Base-by-base conservation (phyloP, 2,888 invertebrate genomes). In the Tetheella fluctuosa region DNA sequence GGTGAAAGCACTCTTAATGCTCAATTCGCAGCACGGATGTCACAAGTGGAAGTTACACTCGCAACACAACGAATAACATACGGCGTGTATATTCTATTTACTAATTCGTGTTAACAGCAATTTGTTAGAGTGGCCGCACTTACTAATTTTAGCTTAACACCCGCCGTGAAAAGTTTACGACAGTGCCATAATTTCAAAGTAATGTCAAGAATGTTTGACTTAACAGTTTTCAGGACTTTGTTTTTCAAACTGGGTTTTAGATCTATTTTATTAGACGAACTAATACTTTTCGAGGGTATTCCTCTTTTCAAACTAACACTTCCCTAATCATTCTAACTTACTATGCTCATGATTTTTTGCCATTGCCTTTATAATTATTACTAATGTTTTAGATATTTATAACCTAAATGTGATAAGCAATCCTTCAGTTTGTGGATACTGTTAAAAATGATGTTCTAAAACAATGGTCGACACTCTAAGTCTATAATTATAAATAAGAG, bases 1-100 rank as follows among this genome's bases (percentile, higher is more conserved):
- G 92, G 92, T 93, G 91, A 92, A 92, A 84, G 92, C 89, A 91
- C 92, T 91, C 88, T 88, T 86, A 85, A 89, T 86, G 88, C 83
- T 76, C 82, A 81, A 86, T 89, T 89, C 89, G 90, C 89, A 84
- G 79, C 81, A 76, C 71, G 73, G 80, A 77, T 86, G 88, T 88
- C 86, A 82, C 88, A 77, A 77, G 74, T 76, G 75, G 76, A 77
- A 77, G 71, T 78, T 74, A 76, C 79, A 71, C 17, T 48, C n/a
- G 4, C 17, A 48, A 74, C 74, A 73, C 76, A 71, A 73, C 75
- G 72, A 74, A 79, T 79, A 84, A 82, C 80, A 77, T 79, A 84
- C 86, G 80, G 72, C 77, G 79, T 83, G 86, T 88, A 86, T 88
- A 87, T 86, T 81, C 80, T 80, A 84, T 77, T 78, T 73, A 86